Evolutionary conservation across 2,797 vertebrate genomes (phyloP), one percentile per base, ranked within the genome.

Genomic region (Sebastes matsubarae): DNA sequence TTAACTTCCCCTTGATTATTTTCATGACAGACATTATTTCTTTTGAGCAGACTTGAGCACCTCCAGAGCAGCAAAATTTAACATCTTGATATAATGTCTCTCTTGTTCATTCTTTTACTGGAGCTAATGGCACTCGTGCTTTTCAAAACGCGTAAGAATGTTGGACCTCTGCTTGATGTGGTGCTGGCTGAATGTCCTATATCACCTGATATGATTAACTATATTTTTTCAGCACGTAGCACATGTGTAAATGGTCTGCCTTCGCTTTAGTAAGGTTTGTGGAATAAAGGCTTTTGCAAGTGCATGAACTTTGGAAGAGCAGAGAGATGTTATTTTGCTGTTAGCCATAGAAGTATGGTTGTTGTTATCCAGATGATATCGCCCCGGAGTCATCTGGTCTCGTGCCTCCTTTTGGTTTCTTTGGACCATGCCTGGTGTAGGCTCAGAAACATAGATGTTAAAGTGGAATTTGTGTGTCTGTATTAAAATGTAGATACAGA

Each of bases 1-100:
- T 92, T 91, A 86, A 87, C 60, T 68, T 86, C 29, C 66, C 74
- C 54, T 75, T 87, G 84, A 88, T 93, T 89, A 86, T 92, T 93
- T 88, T 87, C 68, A 87, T 25, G 80, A 77, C 52, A 30, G 75
- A 75, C 10, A 2, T 9, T 82, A 77, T 74, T 75, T 71, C 42
- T 81, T 60, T 38, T 34, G 42, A 63, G 61, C 67, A 27, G 8
- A n/a, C 27, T 65, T 77, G 70, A 86, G 77, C 60, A 59, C 72
- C 67, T 87, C 75, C 69, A 82, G 77, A 72, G 77, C 36, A 69
- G 72, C 46, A 42, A 24, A 24, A 55, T 83, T 79, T 87, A 68
- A 90, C 83, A 84, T 89, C 85, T 83, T 85, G 83, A 85, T 84
- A 84, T 83, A 88, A 90, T 88, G 85, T 73, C 16, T 86, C 66